These are phyloP conservation scores for Jordanella pulchra DNA, from an alignment of 2,797 vertebrate genomes.

Conservation along the genomic window DNA sequence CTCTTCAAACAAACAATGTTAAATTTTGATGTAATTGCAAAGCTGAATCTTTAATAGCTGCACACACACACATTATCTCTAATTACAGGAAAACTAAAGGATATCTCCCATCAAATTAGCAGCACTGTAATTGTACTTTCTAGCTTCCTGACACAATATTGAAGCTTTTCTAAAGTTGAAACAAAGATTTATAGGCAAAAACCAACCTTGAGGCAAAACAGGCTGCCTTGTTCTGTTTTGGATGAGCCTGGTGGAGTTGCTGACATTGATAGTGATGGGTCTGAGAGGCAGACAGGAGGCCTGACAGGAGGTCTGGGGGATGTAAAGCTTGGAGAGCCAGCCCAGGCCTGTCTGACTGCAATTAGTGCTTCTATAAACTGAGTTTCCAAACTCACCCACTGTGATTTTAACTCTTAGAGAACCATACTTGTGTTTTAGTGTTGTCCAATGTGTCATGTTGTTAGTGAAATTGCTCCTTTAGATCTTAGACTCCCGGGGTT, in stretches of 20 bases:
- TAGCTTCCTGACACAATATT: slow-evolving; percentile 46
- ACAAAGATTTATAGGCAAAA: slow-evolving; percentile 35
- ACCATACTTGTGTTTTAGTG: slow-evolving; percentile 18
- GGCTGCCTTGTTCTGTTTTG: slow-evolving; percentile 35
- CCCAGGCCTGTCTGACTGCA: slow-evolving; percentile 74
- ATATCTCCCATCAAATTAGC: slow-evolving; percentile 43
- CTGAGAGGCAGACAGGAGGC: slow-evolving; percentile 67
- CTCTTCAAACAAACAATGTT: slow-evolving; percentile 46
- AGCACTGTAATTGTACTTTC: slow-evolving; percentile 59
- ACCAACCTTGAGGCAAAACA: slow-evolving; percentile 21
- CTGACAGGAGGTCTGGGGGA: slow-evolving; percentile 76
- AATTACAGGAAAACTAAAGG: slow-evolving; percentile 63
- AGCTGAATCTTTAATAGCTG: slow-evolving; percentile 58
- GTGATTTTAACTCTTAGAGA: slow-evolving; percentile 56
- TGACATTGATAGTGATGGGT: slow-evolving; percentile 57
- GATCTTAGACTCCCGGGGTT: slow-evolving; percentile 24
- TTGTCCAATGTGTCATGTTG: slow-evolving; percentile 21
- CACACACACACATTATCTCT: slow-evolving; percentile 40
- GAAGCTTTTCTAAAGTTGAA: slow-evolving; percentile 44
- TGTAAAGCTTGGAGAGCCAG: slow-evolving; percentile 67
- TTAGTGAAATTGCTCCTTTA: slow-evolving; percentile 30
- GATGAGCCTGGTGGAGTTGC: slow-evolving; percentile 25
- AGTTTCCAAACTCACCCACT: slow-evolving; percentile 66
- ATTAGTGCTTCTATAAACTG: slow-evolving; percentile 71
- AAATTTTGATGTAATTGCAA: slow-evolving; percentile 51